These are phyloP conservation scores for Catajapyx aquilonaris DNA, from an alignment of 1,140 invertebrate genomes.

Conservation along the genomic window DNA sequence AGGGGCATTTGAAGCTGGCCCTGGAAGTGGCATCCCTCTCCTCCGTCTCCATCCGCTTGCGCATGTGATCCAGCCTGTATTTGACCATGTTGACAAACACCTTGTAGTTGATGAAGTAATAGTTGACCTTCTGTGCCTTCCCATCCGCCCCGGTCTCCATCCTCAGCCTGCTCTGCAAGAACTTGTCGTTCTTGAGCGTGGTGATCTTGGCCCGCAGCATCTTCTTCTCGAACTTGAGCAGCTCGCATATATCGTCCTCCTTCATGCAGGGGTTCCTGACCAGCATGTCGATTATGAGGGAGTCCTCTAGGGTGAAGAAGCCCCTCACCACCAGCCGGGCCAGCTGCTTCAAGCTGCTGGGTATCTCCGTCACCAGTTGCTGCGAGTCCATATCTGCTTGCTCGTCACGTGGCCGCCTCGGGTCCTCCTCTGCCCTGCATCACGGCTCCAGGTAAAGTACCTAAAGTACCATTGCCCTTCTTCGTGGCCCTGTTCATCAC, in stretches of 20 bases:
- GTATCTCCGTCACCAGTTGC: slow-evolving; percentile 61
- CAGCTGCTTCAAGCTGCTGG: slow-evolving; percentile 72
- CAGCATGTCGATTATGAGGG: slow-evolving; percentile 83
- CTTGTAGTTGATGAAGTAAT: slow-evolving; percentile 95
- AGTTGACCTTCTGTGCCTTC: slow-evolving; percentile 92
- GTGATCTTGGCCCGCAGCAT: slow-evolving; percentile 72
- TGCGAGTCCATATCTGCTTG: too few species aligned
- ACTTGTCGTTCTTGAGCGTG: slow-evolving; percentile 75
- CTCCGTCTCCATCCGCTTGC: slow-evolving; percentile 84
- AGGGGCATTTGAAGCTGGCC: slow-evolving; percentile 83
- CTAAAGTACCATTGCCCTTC: too few species aligned
- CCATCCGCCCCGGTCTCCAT: slow-evolving; percentile 89
- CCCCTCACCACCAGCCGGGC: slow-evolving; percentile 73
- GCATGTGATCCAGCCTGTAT: slow-evolving; percentile 89
- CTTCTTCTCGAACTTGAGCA: slow-evolving; percentile 86
- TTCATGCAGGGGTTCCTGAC: slow-evolving; percentile 92
- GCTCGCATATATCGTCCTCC: slow-evolving; percentile 86
- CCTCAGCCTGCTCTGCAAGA: slow-evolving; percentile 75
- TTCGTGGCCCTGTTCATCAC: too few species aligned
- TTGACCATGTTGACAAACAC: slow-evolving; percentile 92
- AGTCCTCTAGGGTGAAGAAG: slow-evolving; percentile 85
- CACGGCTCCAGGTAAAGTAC: too few species aligned
- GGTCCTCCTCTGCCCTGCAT: too few species aligned
- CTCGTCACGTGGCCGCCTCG: too few species aligned
- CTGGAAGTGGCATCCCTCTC: slow-evolving; percentile 83